A percentile compares a stretch with the other conserved stretches of the same genome.
Conservation (phyloP, 1,140 invertebrate species). For the Harlomillsia oculata region DNA sequence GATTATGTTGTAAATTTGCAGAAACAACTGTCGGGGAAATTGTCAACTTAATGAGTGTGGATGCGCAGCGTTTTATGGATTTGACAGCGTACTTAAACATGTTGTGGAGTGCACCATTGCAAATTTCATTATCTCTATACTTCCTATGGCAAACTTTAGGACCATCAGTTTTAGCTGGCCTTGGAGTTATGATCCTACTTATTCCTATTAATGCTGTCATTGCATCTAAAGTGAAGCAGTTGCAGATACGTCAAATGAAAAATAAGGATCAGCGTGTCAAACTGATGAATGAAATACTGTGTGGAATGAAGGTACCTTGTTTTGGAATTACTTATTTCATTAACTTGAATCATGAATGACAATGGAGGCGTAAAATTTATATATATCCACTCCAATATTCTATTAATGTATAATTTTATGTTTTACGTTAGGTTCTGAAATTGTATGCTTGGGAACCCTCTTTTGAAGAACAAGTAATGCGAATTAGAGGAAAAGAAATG, state of each 20-base stretch:
- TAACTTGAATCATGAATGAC: no score
- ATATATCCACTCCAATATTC: neutral
- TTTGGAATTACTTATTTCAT: neutral
- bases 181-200: slow-evolving; percentile 47
- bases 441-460: slow-evolving; percentile 40
- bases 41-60: slow-evolving; percentile 50
- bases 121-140: slow-evolving; percentile 48
- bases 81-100: slow-evolving; percentile 48
- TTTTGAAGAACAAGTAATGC: slow-evolving; percentile 37
- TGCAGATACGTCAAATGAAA: slow-evolving; percentile 42
- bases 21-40: slow-evolving; percentile 46
- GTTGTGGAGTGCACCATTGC: slow-evolving; percentile 54
- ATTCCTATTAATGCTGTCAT: slow-evolving; percentile 48
- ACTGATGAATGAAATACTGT: slow-evolving; percentile 42
- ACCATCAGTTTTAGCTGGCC: slow-evolving; percentile 54
- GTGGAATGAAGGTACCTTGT: slow-evolving; percentile 33
- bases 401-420: neutral
- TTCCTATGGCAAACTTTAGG: slow-evolving; percentile 47
- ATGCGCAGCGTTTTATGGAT: slow-evolving; percentile 47
- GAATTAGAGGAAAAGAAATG: slow-evolving; percentile 38
- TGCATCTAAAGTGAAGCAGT: slow-evolving; percentile 43
- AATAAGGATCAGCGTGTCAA: slow-evolving; percentile 44
- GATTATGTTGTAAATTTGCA: neutral
- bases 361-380: no score
- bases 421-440: slow-evolving; percentile 28